Evolutionary conservation across 2,888 invertebrate species (phyloP), one percentile per base, ranked within the genome.

Genomic region (Drosophila seclusa): DNA sequence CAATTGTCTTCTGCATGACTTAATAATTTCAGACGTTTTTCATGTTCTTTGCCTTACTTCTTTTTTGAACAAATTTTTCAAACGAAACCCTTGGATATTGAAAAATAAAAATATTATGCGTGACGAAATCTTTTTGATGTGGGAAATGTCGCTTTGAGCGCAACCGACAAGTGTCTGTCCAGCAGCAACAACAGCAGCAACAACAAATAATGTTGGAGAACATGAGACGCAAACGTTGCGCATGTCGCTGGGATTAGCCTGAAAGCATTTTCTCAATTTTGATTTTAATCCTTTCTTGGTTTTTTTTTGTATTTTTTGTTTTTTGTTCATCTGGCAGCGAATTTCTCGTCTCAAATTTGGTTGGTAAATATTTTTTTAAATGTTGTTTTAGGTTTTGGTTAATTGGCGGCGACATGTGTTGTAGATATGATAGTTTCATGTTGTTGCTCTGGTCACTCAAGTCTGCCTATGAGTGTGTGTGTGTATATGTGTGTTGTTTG

Each of bases 51-150:
- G 45, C 8, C 29, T 38, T 54, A 54, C 29, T 66, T 64, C 4
- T 66, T 67, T 48, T 62, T 55, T 57, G 31, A 48, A 85, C 72
- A 78, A 82, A 82, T 79, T 84, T 85, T 83, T 83, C 82, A 68
- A 80, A 77, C 68, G 79, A 77, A 83, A 68, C 78, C 66, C 76
- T 64, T 76, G 57, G 74, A 72, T 59, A 60, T 66, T 48, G 45
- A 61, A 62, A 45, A 66, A 60, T 71, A 73, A 64, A 86, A 78
- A 78, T 70, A 85, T 80, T 80, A 78, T 80, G 85, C 88, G 90
- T 90, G 90, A 89, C 90, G 90, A 88, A 90, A 90, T 88, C 88
- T 82, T 89, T 86, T 87, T 90, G 89, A 90, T 90, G 87, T 90
- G 90, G 90, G 90, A 90, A 90, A 89, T 82, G 89, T 89, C 90